Evolutionary conservation across 2,888 invertebrate genomes (phyloP), one percentile per base, ranked within the genome.

Genomic region (Listrodromus nycthemerus): DNA sequence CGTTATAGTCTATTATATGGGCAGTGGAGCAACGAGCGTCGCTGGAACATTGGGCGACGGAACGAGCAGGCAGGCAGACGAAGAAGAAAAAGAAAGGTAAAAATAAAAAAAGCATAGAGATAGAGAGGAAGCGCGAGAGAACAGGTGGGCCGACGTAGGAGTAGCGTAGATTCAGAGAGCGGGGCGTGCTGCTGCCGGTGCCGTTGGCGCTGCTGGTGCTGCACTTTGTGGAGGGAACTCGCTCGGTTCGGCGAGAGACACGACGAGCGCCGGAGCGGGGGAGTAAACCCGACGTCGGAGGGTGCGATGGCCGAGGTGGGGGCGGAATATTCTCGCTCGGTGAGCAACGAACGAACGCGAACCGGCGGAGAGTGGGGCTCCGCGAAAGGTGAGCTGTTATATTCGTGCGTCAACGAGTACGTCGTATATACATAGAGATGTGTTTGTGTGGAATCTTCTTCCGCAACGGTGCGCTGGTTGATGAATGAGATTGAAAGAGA

Each of bases 81-180:
- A 6, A 74, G 30, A 13, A 37, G 37, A 67, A 8, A 16, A 30
- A 48, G 27, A 13, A 30, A 30, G 27, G 27, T 45, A 30, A 61
- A 61, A 30, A 30, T 24, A 61, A 63, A 67, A 37, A 37, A 76
- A 27, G 61, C 19, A 27, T 24, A 37, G 37, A 58, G 48, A 69
- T 61, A 41, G 45, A 80, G 41, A 50, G 80, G 83, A 81, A 85
- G 82, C 85, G 82, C 86, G 87, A 82, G 85, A 86, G 89, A 90
- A 91, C 91, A 91, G 91, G 90, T 91, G 91, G 88, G 87, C 89
- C 71, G 80, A 73, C 87, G 90, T 88, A 30, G 89, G 89, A 89
- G 89, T 88, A 89, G 85, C 87, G 88, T 83, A 81, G 67, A 85
- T 75, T 79, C 70, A 48, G 41, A 45, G n/a, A 75, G 70, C 58